Conservation (phyloP, 2,888 invertebrate genomes). For the Oconnorella tubifera region DNA sequence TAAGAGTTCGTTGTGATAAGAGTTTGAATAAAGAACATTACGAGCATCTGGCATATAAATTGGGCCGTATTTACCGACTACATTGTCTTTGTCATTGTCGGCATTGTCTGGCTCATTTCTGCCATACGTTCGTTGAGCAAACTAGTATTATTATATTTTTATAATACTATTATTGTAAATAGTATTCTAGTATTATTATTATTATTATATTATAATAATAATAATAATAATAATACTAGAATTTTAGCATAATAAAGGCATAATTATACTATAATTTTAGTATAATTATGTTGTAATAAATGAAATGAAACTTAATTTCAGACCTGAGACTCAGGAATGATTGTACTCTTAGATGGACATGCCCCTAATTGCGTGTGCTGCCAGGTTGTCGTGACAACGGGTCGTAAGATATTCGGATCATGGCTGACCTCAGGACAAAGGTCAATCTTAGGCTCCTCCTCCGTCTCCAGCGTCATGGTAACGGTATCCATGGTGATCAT, state of each 20-base stretch:
- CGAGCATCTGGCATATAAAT: constrained; percentile 42
- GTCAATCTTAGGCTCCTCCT: constrained; percentile 16
- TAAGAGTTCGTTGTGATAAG: too few species aligned
- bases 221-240: too few species aligned
- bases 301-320: background rate
- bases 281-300: too few species aligned
- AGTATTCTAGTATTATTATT: too few species aligned
- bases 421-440: constrained; percentile 10
- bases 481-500: constrained; percentile 65
- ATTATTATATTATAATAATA: too few species aligned
- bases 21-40: constrained; percentile 33
- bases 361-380: constrained; percentile 55
- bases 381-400: constrained; percentile 54
- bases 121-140: too few species aligned
- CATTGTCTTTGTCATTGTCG: too few species aligned
- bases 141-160: too few species aligned
- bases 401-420: constrained; percentile 46
- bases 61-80: constrained; percentile 30
- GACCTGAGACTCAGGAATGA: constrained; percentile 55
- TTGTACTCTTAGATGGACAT: constrained; percentile 52
- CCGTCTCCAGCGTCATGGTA: constrained; percentile 22
- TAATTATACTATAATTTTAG: too few species aligned
- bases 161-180: too few species aligned
- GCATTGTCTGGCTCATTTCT: too few species aligned
- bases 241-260: too few species aligned